Percentiles rank a stretch among this genome's conserved stretches.
Evolutionary conservation across 2,888 invertebrate genomes (phyloP).

Genomic region (Polymixis flavicincta): DNA sequence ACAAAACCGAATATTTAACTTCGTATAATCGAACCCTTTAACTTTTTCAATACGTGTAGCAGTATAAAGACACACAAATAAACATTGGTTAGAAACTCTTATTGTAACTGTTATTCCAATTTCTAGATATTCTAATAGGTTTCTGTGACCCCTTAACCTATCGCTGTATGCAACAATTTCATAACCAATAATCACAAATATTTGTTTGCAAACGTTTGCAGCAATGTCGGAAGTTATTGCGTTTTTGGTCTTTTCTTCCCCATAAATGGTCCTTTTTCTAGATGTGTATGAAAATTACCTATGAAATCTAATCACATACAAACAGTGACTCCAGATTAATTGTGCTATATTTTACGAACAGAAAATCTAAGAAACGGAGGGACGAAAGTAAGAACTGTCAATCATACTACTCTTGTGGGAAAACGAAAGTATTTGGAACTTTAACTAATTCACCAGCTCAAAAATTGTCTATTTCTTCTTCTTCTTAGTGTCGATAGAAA

Average conservation of each 20-base stretch:
- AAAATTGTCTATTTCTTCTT: too few relatives aligned
- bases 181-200: slow-evolving; percentile 29
- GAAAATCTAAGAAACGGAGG: too few relatives aligned
- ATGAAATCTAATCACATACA: background rate
- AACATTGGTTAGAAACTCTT: background rate
- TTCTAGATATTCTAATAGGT: slow-evolving; percentile 21
- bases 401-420: too few relatives aligned
- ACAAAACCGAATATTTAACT: background rate
- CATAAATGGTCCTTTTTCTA: background rate
- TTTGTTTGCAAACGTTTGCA: slow-evolving; percentile 15
- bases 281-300: background rate
- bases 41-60: background rate
- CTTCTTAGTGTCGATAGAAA: too few relatives aligned
- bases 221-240: slow-evolving; percentile 14
- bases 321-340: background rate
- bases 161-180: background rate
- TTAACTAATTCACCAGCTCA: too few relatives aligned
- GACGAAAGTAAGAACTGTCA: too few relatives aligned
- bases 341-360: too few relatives aligned
- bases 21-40: background rate
- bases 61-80: background rate
- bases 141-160: slow-evolving; percentile 6
- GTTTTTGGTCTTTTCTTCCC: background rate
- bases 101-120: slow-evolving; percentile 20
- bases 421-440: too few relatives aligned